These are phyloP conservation scores for Stenotaenia linearis DNA, from an alignment of 2,888 invertebrate species.

Conservation along the genomic window DNA sequence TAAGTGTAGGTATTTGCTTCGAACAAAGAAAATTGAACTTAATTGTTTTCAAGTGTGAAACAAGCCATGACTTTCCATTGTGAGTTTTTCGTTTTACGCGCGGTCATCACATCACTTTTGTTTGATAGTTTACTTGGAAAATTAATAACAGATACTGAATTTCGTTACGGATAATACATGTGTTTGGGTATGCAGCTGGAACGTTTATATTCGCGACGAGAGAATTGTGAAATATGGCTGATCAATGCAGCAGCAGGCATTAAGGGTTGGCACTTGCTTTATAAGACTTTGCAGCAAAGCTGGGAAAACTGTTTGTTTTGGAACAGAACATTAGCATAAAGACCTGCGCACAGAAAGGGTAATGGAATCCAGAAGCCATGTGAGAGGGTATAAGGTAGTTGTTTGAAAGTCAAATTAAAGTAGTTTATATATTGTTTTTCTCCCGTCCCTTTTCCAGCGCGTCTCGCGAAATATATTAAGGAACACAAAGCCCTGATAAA, in stretches of 20 bases:
- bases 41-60: too few relatives aligned
- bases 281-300: constrained; percentile 26
- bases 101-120: neutral
- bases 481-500: constrained; percentile 26
- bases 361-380: constrained; percentile 26
- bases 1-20: too few relatives aligned
- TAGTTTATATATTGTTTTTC: constrained; percentile 24
- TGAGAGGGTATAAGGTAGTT: constrained; percentile 24
- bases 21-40: too few relatives aligned
- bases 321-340: constrained; percentile 17
- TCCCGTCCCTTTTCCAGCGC: neutral
- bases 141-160: constrained; percentile 4
- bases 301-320: constrained; percentile 23
- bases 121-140: neutral
- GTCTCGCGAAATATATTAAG: constrained; percentile 19
- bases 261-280: constrained; percentile 15
- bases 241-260: constrained; percentile 26
- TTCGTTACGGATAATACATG: neutral
- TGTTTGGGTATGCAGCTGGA: neutral
- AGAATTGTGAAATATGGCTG: constrained; percentile 16
- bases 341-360: constrained; percentile 26
- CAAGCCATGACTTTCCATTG: too few relatives aligned
- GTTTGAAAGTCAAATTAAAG: constrained; percentile 26
- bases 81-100: too few relatives aligned
- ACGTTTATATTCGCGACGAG: constrained; percentile 12